Base-by-base conservation (phyloP, 2,113 vertebrate species). In the Cephalopterus ornatus region DNA sequence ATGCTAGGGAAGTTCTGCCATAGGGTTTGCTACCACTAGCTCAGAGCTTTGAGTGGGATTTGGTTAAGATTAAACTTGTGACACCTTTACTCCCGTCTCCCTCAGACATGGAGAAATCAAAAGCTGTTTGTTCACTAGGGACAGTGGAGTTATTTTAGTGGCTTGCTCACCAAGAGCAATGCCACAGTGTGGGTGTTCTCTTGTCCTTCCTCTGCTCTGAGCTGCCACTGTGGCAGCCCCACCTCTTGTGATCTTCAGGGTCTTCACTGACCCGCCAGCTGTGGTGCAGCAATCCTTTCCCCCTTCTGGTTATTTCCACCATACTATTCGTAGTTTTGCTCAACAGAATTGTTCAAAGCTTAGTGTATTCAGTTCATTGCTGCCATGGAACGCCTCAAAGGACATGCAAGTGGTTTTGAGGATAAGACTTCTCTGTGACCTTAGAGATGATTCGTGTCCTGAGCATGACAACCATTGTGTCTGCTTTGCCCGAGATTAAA, bases 371-470 rank as follows among this genome's bases (percentile, higher is more conserved):
- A 44, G 32, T 22, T 67, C 10, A 5, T 35, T 72, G 58, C 6
- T 65, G 47, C 50, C 18, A 3, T 23, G 39, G 67, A 71, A 33
- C 15, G n/a, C 26, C n/a, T 56, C 12, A 2, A 61, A 75, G 41
- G 22, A 61, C 35, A 17, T 50, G 14, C 61, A 42, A 22, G 28
- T 30, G 84, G 20, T 37, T 66, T 53, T 27, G 37, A 46, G 11
- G 37, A 10, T 26, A 67, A 37, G 23, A 32, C 41, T 85, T 16
- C 22, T 67, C 32, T 76, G 13, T 47, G 63, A 42, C 32, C 1
- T 0, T 18, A 16, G 33, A 67, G 32, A 10, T 27, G 22, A 27
- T 81, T 76, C 0, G 0, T 37, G 30, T 70, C 53, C 44, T 68
- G 35, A 59, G 44, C 27, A 6, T 42, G 58, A 41, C 44, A 55